Percentiles rank a stretch among this genome's conserved stretches.
Evolutionary conservation across 1,140 invertebrate species (phyloP).

Genomic region (Holotrichia oblita): DNA sequence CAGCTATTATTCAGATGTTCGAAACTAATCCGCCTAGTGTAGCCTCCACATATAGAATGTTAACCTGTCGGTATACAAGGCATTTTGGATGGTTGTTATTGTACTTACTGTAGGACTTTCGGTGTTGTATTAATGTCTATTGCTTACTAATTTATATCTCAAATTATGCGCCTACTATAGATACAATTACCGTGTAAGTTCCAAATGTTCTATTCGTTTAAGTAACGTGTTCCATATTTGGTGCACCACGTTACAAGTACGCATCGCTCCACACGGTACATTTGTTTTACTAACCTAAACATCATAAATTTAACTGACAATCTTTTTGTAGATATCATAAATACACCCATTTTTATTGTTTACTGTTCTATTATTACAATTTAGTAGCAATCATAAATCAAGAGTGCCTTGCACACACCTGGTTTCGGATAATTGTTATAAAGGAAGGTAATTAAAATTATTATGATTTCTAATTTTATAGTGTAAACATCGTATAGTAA

Average conservation of each 20-base stretch:
- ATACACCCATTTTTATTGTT: slow-evolving; percentile 37
- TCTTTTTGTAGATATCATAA: slow-evolving; percentile 37
- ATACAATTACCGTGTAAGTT: neutral
- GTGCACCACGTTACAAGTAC: slow-evolving; percentile 11
- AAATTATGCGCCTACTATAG: neutral
- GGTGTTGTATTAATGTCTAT: neutral
- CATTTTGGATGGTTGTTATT: no score
- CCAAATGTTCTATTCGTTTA: neutral
- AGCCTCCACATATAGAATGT: no score
- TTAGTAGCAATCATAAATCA: slow-evolving; percentile 32
- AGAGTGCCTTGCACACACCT: slow-evolving; percentile 30
- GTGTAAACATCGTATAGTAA: slow-evolving; percentile 28
- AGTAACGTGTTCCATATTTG: slow-evolving; percentile 29
- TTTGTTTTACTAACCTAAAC: slow-evolving; percentile 35
- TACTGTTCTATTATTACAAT: slow-evolving; percentile 36
- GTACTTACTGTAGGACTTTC: neutral
- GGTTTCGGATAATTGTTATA: slow-evolving; percentile 35
- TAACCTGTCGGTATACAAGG: no score
- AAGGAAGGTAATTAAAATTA: slow-evolving; percentile 33
- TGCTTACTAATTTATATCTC: neutral
- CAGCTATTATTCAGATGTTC: no score
- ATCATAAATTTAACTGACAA: slow-evolving; percentile 37
- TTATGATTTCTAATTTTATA: slow-evolving; percentile 33
- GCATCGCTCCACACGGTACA: slow-evolving; percentile 9
- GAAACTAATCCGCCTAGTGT: no score